Conservation (phyloP, 1,140 invertebrate genomes). For the Drosophila setifemur region DNA sequence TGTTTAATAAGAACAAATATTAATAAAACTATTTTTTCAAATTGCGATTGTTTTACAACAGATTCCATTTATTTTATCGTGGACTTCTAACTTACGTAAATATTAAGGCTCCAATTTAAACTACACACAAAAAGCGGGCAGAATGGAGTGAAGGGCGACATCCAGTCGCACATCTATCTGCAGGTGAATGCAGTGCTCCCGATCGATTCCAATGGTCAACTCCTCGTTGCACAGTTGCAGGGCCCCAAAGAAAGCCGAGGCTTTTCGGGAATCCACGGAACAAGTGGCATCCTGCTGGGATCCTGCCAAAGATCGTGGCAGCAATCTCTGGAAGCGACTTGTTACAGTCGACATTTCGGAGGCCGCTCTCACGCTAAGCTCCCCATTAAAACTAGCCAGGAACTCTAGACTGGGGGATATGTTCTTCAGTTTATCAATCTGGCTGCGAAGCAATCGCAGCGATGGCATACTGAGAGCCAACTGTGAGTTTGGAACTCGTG, state of each 20-base stretch:
- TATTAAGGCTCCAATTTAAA: neutral
- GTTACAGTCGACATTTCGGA: constrained; percentile 90
- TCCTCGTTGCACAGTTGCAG: constrained; percentile 70
- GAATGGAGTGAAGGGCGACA: constrained; percentile 67
- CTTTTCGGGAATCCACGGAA: constrained; percentile 73
- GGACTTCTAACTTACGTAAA: neutral
- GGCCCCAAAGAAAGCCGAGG: constrained; percentile 68
- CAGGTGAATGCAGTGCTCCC: constrained; percentile 67
- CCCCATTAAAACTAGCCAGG: constrained; percentile 87
- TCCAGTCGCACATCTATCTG: constrained; percentile 67
- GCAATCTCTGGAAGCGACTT: constrained; percentile 89
- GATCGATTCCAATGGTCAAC: constrained; percentile 65
- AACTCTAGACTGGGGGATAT: constrained; percentile 88
- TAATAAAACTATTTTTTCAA: no score
- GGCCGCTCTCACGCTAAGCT: constrained; percentile 88
- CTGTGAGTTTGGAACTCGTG: constrained; percentile 89
- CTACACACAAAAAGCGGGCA: constrained; percentile 74
- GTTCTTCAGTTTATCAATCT: constrained; percentile 91
- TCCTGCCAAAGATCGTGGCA: constrained; percentile 47
- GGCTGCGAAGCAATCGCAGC: constrained; percentile 88
- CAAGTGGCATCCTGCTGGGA: constrained; percentile 53
- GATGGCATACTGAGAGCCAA: constrained; percentile 90
- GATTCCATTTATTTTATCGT: neutral
- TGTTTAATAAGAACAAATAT: no score
- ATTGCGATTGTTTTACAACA: no score